These are phyloP conservation scores for Crotalus viridis DNA, from an alignment of 2,113 vertebrate genomes.

Conservation along the genomic window DNA sequence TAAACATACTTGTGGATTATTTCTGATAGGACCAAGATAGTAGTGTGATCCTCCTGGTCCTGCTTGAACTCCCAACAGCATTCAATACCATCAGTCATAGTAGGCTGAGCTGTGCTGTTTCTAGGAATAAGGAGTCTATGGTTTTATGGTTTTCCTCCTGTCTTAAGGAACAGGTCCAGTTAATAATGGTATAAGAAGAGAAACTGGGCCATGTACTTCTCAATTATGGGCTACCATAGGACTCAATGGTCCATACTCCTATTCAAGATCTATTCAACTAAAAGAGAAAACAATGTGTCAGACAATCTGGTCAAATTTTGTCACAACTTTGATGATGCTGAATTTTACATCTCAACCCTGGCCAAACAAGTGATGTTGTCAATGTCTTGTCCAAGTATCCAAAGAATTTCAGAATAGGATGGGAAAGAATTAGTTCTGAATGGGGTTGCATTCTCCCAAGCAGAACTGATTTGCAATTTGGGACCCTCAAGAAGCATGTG, in stretches of 20 bases:
- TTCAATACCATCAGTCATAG: neutral
- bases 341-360: neutral
- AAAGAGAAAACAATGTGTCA: neutral
- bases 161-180: neutral
- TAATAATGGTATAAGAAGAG: neutral
- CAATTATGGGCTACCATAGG: neutral
- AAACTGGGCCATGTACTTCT: neutral
- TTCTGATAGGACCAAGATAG: neutral
- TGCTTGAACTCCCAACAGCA: neutral
- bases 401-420: neutral
- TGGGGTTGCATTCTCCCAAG: neutral
- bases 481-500: no score
- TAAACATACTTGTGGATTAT: neutral
- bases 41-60: neutral
- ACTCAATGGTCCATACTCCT: neutral
- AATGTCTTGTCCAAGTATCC: neutral
- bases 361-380: neutral
- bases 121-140: neutral
- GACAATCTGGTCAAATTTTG: neutral
- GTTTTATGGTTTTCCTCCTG: neutral
- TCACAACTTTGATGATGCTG: neutral
- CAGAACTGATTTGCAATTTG: no score
- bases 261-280: neutral
- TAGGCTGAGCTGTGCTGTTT: neutral
- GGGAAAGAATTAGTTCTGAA: neutral